Evolutionary conservation across 2,888 invertebrate genomes (phyloP).

Genomic region (Epinotia demarniana): DNA sequence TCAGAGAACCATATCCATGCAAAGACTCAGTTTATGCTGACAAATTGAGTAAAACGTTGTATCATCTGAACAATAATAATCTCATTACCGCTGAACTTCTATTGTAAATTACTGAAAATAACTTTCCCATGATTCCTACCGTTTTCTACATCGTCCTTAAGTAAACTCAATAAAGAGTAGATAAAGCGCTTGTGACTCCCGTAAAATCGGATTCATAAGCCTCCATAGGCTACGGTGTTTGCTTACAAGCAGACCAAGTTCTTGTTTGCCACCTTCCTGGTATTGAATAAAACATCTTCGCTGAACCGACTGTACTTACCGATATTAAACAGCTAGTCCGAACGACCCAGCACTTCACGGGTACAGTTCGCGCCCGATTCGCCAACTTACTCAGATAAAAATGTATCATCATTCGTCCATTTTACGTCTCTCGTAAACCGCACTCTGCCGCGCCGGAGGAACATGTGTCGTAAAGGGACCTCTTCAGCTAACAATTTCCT

Average conservation of each 20-base stretch:
- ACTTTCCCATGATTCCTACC: too few relatives aligned
- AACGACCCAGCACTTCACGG: neutral
- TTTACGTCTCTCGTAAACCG: constrained; percentile 82
- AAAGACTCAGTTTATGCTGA: neutral
- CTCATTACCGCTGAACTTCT: too few relatives aligned
- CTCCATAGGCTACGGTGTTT: too few relatives aligned
- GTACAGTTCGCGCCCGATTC: constrained; percentile 59
- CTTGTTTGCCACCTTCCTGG: too few relatives aligned
- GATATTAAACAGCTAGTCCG: constrained; percentile 24
- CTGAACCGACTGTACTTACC: constrained; percentile 11
- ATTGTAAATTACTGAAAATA: too few relatives aligned
- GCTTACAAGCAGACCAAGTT: too few relatives aligned
- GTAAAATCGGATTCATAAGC: too few relatives aligned
- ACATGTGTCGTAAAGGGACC: constrained; percentile 85
- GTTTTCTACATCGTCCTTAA: too few relatives aligned
- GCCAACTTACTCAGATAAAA: constrained; percentile 65
- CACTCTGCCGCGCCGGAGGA: constrained; percentile 69
- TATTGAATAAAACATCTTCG: too few relatives aligned
- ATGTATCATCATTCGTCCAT: constrained; percentile 77
- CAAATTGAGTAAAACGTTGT: neutral
- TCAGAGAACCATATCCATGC: neutral
- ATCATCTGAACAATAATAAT: too few relatives aligned
- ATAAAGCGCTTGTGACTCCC: too few relatives aligned
- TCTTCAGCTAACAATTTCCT: constrained; percentile 85
- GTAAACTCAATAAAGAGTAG: too few relatives aligned